A percentile compares a stretch with the other conserved stretches of the same genome.
phyloP scores from a whole-genome alignment of 92 coral and sea anemone species.

The Actinostola sp. region DNA sequence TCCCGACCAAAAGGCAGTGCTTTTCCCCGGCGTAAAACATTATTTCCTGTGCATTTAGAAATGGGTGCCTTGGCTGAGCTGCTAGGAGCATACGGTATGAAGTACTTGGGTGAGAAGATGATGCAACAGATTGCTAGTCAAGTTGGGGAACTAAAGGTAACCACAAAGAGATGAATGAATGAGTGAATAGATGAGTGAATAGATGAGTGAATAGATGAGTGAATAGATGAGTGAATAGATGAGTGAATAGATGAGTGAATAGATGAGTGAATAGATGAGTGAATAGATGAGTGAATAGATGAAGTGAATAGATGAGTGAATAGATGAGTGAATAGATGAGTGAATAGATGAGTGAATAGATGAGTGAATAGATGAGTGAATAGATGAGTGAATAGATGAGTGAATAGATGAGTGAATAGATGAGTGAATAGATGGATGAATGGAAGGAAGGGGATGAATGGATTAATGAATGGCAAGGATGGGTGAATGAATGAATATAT shows the following conservation, averaged over 20 bases:
- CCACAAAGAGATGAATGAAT: background rate
- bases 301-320: background rate
- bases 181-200: background rate
- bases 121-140: constrained; percentile 93
- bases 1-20: too few relatives aligned
- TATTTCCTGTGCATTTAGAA: constrained; percentile 43
- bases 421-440: too few relatives aligned
- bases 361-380: too few relatives aligned
- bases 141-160: constrained; percentile 92
- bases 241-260: too few relatives aligned
- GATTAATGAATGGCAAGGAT: too few relatives aligned
- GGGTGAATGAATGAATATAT: background rate
- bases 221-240: background rate
- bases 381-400: too few relatives aligned
- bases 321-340: too few relatives aligned
- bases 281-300: background rate
- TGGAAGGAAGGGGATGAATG: too few relatives aligned
- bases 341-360: too few relatives aligned
- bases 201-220: background rate
- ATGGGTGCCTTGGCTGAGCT: constrained; percentile 88
- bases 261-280: too few relatives aligned
- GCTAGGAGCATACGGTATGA: constrained; percentile 99
- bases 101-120: constrained; percentile 88
- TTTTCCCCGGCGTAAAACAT: too few relatives aligned
- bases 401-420: too few relatives aligned